Evolutionary conservation across 2,113 vertebrate species (phyloP).

Genomic region (Colossoma macropomum): DNA sequence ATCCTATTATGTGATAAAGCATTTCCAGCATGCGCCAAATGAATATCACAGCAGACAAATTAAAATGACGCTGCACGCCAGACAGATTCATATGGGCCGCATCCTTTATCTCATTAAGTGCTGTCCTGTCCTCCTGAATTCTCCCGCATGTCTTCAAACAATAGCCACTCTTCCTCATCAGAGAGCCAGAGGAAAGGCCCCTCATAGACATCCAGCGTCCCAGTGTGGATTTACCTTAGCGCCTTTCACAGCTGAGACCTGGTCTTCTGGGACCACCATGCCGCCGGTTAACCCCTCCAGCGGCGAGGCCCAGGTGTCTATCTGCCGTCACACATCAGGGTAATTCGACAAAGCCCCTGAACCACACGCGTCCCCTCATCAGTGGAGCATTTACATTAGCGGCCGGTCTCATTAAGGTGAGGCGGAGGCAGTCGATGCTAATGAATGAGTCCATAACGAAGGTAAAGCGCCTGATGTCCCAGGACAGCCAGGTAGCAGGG

Average conservation of each 20-base stretch:
- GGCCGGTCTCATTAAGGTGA: constrained; percentile 83
- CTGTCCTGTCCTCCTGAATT: constrained; percentile 60
- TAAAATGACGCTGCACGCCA: constrained; percentile 60
- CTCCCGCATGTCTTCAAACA: constrained; percentile 74
- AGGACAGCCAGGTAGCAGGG: constrained; percentile 73
- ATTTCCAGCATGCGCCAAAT: constrained; percentile 38
- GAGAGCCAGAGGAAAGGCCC: constrained; percentile 44
- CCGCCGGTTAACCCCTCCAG: constrained; percentile 73
- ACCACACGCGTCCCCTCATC: constrained; percentile 75
- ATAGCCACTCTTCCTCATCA: constrained; percentile 65
- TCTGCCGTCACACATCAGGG: constrained; percentile 72
- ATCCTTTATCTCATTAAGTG: constrained; percentile 67
- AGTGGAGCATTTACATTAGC: constrained; percentile 76
- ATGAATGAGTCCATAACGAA: constrained; percentile 77
- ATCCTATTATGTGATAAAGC: constrained; percentile 18
- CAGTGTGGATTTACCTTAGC: constrained; percentile 75
- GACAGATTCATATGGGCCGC: constrained; percentile 52
- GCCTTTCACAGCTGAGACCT: constrained; percentile 86
- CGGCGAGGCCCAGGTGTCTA: constrained; percentile 87
- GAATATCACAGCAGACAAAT: constrained; percentile 60
- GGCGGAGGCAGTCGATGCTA: constrained; percentile 71
- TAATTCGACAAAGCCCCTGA: constrained; percentile 81
- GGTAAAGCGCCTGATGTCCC: constrained; percentile 78
- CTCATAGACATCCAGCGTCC: constrained; percentile 58
- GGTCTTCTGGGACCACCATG: constrained; percentile 74